Evolutionary conservation across 2,888 invertebrate genomes (phyloP).

Genomic region (Venusia cambrica): DNA sequence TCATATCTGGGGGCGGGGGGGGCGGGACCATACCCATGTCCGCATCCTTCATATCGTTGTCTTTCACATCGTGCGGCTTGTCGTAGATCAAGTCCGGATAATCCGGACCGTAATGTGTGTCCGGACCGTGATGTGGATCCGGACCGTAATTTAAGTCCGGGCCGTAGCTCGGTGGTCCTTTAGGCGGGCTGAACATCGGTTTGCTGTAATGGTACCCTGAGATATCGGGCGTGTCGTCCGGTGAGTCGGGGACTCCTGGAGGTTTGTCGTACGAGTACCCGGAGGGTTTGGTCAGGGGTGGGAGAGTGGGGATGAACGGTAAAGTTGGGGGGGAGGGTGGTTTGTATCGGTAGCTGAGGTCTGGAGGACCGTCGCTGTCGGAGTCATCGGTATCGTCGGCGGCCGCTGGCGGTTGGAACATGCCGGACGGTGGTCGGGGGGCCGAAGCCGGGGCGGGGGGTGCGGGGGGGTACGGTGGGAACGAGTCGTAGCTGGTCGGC

Average conservation of each 20-base stretch:
- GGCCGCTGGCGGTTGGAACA: conserved; percentile 43
- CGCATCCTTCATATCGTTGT: conserved; percentile 45
- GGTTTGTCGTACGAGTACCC: conserved; percentile 67
- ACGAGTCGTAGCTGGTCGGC: conserved; percentile 63
- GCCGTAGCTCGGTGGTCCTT: conserved; percentile 36
- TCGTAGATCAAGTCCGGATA: conserved; percentile 60
- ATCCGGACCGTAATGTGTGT: conserved; percentile 50
- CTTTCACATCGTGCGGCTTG: conserved; percentile 51
- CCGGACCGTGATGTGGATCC: conserved; percentile 6
- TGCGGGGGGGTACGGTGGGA: conserved; percentile 61
- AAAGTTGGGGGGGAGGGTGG: conserved; percentile 44
- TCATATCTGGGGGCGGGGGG: conserved; percentile 43
- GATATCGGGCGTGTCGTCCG: conserved; percentile 52
- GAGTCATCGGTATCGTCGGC: conserved; percentile 39
- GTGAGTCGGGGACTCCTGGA: conserved; percentile 50
- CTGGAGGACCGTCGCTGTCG: conserved; percentile 42
- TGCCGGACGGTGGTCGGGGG: conserved; percentile 31
- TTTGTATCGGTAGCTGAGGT: conserved; percentile 58
- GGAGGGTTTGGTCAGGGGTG: conserved; percentile 54
- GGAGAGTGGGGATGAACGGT: conserved; percentile 48
- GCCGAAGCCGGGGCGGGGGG: conserved; percentile 30
- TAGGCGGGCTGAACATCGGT: conserved; percentile 25
- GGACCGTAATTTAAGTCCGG: conserved; percentile 10
- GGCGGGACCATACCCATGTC: conserved; percentile 64
- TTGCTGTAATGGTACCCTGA: conserved; percentile 33